phyloP scores from a whole-genome alignment of 2,797 vertebrate genomes.

The Cyprinella venusta region DNA sequence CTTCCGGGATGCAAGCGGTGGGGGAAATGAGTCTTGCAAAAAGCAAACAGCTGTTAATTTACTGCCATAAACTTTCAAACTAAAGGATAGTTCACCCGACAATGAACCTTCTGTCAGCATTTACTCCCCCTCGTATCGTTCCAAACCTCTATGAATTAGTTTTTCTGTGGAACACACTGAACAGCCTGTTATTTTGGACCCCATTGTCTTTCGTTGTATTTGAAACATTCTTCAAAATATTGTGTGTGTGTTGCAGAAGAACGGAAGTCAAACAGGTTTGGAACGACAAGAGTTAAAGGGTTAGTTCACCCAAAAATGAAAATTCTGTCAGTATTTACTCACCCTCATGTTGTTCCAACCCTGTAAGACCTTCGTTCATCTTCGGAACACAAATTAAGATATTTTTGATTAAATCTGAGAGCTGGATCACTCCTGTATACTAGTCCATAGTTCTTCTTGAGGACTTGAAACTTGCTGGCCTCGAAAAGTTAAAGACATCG shows the following conservation, averaged over 20 bases:
- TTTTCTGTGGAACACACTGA: not conserved
- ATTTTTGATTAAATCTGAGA: too few species aligned
- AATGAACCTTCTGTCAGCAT: not conserved
- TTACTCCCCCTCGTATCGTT: not conserved
- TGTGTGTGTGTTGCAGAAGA: not conserved
- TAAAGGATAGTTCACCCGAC: not conserved
- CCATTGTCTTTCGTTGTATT: not conserved
- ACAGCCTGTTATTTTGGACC: not conserved
- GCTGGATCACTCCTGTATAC: too few species aligned
- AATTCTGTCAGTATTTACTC: too few species aligned
- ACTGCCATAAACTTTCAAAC: constrained; percentile 3
- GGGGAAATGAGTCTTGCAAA: not conserved
- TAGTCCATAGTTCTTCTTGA: too few species aligned
- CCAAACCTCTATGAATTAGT: too few species aligned
- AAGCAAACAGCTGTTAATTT: constrained; percentile 20
- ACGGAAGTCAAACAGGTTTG: not conserved
- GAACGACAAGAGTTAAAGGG: not conserved
- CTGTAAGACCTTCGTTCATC: too few species aligned
- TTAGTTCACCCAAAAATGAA: too few species aligned
- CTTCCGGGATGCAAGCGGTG: not conserved
- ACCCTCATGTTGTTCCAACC: too few species aligned
- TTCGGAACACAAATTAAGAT: too few species aligned
- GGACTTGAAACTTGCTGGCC: too few species aligned
- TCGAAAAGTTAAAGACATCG: too few species aligned
- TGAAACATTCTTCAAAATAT: not conserved